Evolutionary conservation across 2,888 invertebrate genomes (phyloP).

Genomic region (Sisyra terminalis): DNA sequence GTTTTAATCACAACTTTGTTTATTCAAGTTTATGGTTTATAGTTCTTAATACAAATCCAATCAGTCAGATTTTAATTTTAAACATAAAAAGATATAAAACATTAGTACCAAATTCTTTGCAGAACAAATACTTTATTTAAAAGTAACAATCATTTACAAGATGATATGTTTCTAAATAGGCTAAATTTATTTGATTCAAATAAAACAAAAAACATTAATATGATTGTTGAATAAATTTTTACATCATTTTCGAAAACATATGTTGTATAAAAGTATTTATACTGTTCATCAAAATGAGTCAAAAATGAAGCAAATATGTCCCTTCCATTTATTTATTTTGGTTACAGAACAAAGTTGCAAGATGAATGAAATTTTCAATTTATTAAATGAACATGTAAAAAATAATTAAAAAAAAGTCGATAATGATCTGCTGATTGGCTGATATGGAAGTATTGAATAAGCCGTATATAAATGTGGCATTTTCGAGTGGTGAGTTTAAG

Average conservation of each 20-base stretch:
- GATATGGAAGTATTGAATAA: too few species aligned
- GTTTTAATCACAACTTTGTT: too few species aligned
- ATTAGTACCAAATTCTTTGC: conserved; percentile 10
- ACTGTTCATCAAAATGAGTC: conserved; percentile 6
- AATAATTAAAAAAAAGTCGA: too few species aligned
- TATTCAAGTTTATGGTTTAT: too few species aligned
- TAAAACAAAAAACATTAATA: conserved; percentile 9
- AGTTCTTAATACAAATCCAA: too few species aligned
- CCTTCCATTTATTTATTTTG: neutral
- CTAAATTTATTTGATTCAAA: conserved; percentile 9
- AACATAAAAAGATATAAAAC: neutral
- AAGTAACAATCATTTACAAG: conserved; percentile 24
- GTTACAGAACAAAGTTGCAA: neutral
- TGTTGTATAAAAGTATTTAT: conserved; percentile 4
- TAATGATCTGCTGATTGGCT: too few species aligned
- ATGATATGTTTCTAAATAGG: conserved; percentile 21
- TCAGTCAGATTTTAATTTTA: neutral
- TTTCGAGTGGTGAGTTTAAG: too few species aligned
- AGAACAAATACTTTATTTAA: conserved; percentile 22
- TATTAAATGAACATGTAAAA: too few species aligned
- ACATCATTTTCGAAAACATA: conserved; percentile 1
- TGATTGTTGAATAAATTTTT: conserved; percentile 6
- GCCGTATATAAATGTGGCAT: too few species aligned
- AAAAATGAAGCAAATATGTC: conserved; percentile 9
- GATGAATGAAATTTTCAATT: neutral